phyloP scores from a whole-genome alignment of 92 coral and sea anemone genomes.

The Porites cylindrica region DNA sequence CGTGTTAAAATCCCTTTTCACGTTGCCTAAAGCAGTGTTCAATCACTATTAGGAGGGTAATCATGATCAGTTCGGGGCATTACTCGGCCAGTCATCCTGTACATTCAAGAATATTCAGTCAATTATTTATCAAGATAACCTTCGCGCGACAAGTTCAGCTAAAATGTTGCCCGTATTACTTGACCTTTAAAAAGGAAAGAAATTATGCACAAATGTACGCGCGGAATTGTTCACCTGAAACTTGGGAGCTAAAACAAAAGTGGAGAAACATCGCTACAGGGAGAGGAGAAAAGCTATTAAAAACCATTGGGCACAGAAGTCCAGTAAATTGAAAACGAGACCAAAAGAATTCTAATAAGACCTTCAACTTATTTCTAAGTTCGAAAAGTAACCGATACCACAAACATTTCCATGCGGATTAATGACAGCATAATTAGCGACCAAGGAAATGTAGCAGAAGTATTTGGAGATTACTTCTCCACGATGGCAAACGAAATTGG shows the following conservation, averaged over 20 bases:
- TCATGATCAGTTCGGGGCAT: too few relatives aligned
- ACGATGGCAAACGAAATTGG: conserved; percentile 47
- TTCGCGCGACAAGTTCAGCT: too few relatives aligned
- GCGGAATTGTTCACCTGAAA: conserved; percentile 16
- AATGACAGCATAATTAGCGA: conserved; percentile 23
- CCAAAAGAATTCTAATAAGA: conserved; percentile 36
- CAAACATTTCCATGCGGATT: conserved; percentile 3
- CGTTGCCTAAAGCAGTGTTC: too few relatives aligned
- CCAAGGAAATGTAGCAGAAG: conserved; percentile 19
- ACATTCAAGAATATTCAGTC: too few relatives aligned
- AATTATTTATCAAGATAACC: too few relatives aligned
- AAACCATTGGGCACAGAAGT: conserved; percentile 7
- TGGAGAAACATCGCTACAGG: conserved; percentile 64
- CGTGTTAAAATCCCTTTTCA: too few relatives aligned
- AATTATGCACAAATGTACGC: conserved; percentile 57
- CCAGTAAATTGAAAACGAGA: conserved; percentile 1
- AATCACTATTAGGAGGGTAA: too few relatives aligned
- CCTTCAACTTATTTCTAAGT: conserved; percentile 41
- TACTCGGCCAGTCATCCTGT: too few relatives aligned
- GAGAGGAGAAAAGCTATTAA: conserved; percentile 50
- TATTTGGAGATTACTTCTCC: conserved; percentile 30
- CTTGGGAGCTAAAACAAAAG: conserved; percentile 64
- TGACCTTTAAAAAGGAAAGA: conserved; percentile 49
- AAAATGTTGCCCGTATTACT: too few relatives aligned
- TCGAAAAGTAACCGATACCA: conserved; percentile 33